Conservation (phyloP, 2,888 invertebrate species). For the Cheilosia grossa region DNA sequence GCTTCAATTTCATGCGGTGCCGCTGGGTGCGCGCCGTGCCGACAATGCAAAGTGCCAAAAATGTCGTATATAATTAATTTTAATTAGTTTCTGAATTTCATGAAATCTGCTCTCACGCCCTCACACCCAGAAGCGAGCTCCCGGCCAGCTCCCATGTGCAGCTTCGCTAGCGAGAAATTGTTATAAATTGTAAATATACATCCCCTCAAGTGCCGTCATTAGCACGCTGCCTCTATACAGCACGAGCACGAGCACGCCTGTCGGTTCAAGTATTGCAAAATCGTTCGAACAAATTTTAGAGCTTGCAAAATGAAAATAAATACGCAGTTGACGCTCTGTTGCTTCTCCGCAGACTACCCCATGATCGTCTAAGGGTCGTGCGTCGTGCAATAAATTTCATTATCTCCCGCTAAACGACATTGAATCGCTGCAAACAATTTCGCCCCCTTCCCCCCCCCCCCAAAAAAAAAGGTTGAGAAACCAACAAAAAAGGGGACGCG, state of each 20-base stretch:
- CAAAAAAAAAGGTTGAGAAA: too few relatives aligned
- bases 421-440: slow-evolving; percentile 61
- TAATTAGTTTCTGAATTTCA: slow-evolving; percentile 72
- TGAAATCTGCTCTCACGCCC: slow-evolving; percentile 38
- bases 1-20: slow-evolving; percentile 10
- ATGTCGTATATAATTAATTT: slow-evolving; percentile 72
- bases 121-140: background rate
- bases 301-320: slow-evolving; percentile 14
- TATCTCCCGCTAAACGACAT: slow-evolving; percentile 61
- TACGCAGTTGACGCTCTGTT: slow-evolving; percentile 38
- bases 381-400: slow-evolving; percentile 70
- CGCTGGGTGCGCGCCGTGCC: slow-evolving; percentile 3
- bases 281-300: slow-evolving; percentile 53
- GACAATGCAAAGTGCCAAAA: slow-evolving; percentile 69
- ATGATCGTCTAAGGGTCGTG: slow-evolving; percentile 43
- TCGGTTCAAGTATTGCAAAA: slow-evolving; percentile 33
- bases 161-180: slow-evolving; percentile 17
- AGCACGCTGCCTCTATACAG: slow-evolving; percentile 15
- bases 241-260: background rate
- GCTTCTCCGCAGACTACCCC: slow-evolving; percentile 4
- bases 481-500: background rate
- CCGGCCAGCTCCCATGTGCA: slow-evolving; percentile 15
- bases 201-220: slow-evolving; percentile 47
- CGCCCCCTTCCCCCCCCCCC: too few relatives aligned
- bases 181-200: slow-evolving; percentile 32